Evolutionary conservation across 2,888 invertebrate species (phyloP).

Genomic region (Caenorhabditis wallacei): DNA sequence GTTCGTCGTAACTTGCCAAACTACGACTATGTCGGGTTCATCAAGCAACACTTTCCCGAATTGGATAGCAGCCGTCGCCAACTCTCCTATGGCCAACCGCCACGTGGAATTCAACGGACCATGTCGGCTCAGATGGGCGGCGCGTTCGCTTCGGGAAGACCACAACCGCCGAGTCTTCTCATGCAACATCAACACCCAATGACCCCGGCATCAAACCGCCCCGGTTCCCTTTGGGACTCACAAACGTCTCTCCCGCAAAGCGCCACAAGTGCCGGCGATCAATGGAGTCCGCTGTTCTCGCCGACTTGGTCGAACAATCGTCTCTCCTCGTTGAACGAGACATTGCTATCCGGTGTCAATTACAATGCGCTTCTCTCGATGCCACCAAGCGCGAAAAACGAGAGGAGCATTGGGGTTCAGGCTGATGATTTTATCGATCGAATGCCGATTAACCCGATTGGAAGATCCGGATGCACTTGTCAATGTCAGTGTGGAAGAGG

Average conservation of each 20-base stretch:
- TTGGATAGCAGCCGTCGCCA: conserved; percentile 49
- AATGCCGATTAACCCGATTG: conserved; percentile 31
- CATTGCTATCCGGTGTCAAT: conserved; percentile 28
- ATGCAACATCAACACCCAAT: conserved; percentile 54
- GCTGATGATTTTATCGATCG: conserved; percentile 48
- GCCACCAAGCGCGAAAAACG: conserved; percentile 39
- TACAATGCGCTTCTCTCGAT: conserved; percentile 38
- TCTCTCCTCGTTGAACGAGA: conserved; percentile 39
- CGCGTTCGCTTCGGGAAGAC: conserved; percentile 25
- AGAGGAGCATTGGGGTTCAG: conserved; percentile 51
- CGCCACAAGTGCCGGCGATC: conserved; percentile 42
- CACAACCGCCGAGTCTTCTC: conserved; percentile 36
- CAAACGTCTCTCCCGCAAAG: conserved; percentile 28
- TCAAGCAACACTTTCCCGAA: conserved; percentile 73
- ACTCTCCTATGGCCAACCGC: conserved; percentile 50
- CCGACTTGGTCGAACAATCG: conserved; percentile 64
- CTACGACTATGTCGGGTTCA: conserved; percentile 81
- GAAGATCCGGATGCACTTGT: conserved; percentile 62
- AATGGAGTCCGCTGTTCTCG: conserved; percentile 70
- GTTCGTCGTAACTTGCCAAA: conserved; percentile 82
- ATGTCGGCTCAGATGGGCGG: conserved; percentile 64
- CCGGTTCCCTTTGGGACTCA: conserved; percentile 56
- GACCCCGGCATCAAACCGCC: conserved; percentile 30
- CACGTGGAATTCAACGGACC: conserved; percentile 60
- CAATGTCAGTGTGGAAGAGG: conserved; percentile 63